Evolutionary conservation across 2,888 invertebrate species (phyloP).

Genomic region (Euzophera pinguis): DNA sequence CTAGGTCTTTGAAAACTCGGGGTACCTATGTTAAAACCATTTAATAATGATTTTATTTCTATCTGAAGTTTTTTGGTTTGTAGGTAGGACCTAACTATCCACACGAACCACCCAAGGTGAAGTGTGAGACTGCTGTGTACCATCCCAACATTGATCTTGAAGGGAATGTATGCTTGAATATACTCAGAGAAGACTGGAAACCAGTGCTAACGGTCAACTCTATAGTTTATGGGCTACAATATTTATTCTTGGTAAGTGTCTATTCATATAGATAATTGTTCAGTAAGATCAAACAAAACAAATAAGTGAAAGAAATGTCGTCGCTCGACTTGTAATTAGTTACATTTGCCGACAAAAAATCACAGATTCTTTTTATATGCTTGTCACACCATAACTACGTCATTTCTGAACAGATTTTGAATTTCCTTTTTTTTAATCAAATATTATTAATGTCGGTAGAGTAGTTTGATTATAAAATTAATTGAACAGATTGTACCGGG

Average conservation of each 20-base stretch:
- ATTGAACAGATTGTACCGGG: too few species aligned
- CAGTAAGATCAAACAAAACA: too few species aligned
- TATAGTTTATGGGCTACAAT: constrained; percentile 98
- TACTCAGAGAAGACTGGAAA: constrained; percentile 99
- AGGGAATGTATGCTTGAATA: constrained; percentile 98
- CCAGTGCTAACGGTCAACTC: constrained; percentile 98
- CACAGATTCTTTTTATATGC: too few species aligned
- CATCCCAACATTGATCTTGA: constrained; percentile 99
- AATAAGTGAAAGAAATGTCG: too few species aligned
- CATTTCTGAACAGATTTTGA: too few species aligned
- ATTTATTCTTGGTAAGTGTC: constrained; percentile 93
- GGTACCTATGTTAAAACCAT: background rate
- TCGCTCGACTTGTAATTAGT: too few species aligned
- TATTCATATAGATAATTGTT: background rate
- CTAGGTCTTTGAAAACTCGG: too few species aligned
- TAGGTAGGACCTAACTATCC: constrained; percentile 97
- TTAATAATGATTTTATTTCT: background rate
- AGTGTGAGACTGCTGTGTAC: constrained; percentile 98
- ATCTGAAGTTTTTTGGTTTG: constrained; percentile 19
- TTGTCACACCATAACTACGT: too few species aligned
- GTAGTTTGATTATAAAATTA: too few species aligned
- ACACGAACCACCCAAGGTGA: constrained; percentile 98
- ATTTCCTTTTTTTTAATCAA: too few species aligned
- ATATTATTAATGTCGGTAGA: too few species aligned
- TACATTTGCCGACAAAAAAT: too few species aligned